Evolutionary conservation across 2,797 vertebrate species (phyloP).

Genomic region (Silurus lanzhouensis): DNA sequence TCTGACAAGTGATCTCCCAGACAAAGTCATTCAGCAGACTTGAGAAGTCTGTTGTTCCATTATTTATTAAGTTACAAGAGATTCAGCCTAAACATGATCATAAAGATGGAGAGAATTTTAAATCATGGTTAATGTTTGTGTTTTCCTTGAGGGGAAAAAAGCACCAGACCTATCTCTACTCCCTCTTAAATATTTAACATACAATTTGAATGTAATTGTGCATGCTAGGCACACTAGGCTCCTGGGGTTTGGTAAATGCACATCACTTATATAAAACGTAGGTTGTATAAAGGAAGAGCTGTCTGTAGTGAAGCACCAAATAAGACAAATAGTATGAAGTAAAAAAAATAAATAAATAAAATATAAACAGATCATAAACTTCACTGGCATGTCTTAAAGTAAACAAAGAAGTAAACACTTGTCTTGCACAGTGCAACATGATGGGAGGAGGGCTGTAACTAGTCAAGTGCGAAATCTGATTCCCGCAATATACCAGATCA

Average conservation of each 20-base stretch:
- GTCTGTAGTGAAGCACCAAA: background rate
- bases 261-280: background rate
- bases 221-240: background rate
- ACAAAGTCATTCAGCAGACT: background rate
- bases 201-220: background rate
- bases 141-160: background rate
- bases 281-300: background rate
- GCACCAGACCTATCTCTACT: background rate
- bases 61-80: background rate
- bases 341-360: background rate
- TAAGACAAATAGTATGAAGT: background rate
- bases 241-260: background rate
- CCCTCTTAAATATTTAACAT: background rate
- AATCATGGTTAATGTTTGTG: background rate
- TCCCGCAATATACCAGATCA: background rate
- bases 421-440: background rate
- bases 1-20: background rate
- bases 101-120: background rate
- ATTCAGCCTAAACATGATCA: background rate
- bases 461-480: background rate
- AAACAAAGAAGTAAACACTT: constrained; percentile 5
- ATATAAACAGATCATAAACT: background rate
- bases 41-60: background rate
- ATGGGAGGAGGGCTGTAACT: constrained; percentile 17
- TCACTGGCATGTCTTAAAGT: background rate